These are phyloP conservation scores for Scophthalmus maximus DNA, from an alignment of 2,113 vertebrate species.

Conservation along the genomic window DNA sequence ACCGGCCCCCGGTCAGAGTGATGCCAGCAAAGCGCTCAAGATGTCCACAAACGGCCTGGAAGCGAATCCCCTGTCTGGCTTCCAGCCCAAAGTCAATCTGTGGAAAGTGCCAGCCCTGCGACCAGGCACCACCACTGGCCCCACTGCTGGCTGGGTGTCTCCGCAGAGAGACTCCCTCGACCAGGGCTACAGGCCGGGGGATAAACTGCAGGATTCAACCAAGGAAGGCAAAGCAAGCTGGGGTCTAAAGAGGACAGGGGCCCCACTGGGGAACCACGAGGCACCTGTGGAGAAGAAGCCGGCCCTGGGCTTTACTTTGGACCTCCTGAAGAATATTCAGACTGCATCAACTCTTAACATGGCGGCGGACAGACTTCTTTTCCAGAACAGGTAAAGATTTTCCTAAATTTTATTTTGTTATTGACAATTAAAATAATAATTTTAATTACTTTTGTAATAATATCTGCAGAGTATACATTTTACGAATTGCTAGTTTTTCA, in stretches of 20 bases:
- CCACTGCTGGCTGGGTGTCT: constrained; percentile 78
- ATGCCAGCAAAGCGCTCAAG: constrained; percentile 80
- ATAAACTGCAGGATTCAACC: constrained; percentile 67
- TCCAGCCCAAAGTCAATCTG: constrained; percentile 82
- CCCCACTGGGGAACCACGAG: constrained; percentile 71
- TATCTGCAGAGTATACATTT: not conserved
- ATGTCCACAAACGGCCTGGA: constrained; percentile 60
- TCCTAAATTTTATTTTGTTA: not conserved
- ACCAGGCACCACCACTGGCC: constrained; percentile 70
- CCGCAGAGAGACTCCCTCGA: constrained; percentile 72
- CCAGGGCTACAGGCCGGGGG: constrained; percentile 65
- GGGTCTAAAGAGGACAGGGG: constrained; percentile 75
- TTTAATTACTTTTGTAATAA: too few relatives aligned
- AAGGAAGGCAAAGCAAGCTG: constrained; percentile 74
- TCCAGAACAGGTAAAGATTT: constrained; percentile 81
- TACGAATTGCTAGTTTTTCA: not conserved
- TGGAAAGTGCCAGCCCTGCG: constrained; percentile 87
- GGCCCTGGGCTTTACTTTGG: constrained; percentile 71
- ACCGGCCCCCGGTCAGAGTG: constrained; percentile 58
- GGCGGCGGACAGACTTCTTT: constrained; percentile 70
- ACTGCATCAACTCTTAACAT: constrained; percentile 60
- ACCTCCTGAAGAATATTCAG: constrained; percentile 79
- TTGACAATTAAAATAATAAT: not conserved
- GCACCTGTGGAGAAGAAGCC: constrained; percentile 82
- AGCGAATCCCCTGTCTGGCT: constrained; percentile 64